These are phyloP conservation scores for Tragelaphus buxtoni DNA, from an alignment of 2,113 vertebrate species.

Conservation along the genomic window DNA sequence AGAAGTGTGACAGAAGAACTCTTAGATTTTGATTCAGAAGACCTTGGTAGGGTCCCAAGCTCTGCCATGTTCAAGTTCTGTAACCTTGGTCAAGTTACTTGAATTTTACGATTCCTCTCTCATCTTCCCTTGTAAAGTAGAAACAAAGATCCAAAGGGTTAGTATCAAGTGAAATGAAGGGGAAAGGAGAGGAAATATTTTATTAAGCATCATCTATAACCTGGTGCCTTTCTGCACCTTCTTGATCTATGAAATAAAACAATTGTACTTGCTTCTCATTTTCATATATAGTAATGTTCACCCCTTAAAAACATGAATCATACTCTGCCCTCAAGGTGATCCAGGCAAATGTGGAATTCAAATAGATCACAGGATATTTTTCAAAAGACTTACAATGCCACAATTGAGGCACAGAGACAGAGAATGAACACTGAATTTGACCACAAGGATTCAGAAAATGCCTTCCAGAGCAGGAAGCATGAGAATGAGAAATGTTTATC, in stretches of 20 bases:
- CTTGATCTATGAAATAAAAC: neutral
- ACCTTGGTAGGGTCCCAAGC: neutral
- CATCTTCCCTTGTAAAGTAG: neutral
- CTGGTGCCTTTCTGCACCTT: neutral
- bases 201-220: neutral
- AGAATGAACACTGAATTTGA: neutral
- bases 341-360: neutral
- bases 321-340: neutral
- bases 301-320: constrained; percentile 11
- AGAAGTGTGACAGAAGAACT: neutral
- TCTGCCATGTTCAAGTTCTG: neutral
- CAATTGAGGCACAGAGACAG: neutral
- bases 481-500: neutral
- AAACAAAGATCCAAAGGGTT: neutral
- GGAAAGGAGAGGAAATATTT: neutral
- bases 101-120: neutral
- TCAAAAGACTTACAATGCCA: neutral
- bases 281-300: neutral
- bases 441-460: neutral
- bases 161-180: neutral
- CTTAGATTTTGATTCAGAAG: neutral
- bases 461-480: neutral
- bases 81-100: neutral
- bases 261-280: neutral
- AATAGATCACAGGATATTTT: neutral